Evolutionary conservation across 2,113 vertebrate species (phyloP).

Genomic region (Choloepus hoffmanni): DNA sequence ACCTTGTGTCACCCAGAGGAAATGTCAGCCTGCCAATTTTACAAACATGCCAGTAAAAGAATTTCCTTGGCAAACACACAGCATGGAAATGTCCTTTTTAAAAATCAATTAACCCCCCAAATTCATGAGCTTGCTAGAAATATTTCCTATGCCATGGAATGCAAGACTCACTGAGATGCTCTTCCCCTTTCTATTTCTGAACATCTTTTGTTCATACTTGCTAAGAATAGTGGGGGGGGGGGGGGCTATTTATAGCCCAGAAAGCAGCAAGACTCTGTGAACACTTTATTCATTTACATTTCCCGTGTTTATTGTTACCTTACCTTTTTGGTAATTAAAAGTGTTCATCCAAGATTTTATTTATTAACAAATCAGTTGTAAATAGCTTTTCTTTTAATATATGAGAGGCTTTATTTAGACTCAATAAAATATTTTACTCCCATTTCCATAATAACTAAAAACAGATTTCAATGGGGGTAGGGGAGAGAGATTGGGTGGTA

Average conservation of each 20-base stretch:
- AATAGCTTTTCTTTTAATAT: constrained; percentile 88
- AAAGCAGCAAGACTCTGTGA: constrained; percentile 87
- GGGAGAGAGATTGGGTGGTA: too few relatives aligned
- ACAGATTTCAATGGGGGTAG: constrained; percentile 66
- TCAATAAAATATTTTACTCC: constrained; percentile 74
- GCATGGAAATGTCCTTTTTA: constrained; percentile 86
- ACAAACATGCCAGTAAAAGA: constrained; percentile 86
- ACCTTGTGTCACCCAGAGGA: constrained; percentile 84
- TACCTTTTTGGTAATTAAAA: constrained; percentile 86
- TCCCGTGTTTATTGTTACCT: constrained; percentile 92
- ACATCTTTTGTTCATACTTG: constrained; percentile 94
- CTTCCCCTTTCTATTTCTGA: constrained; percentile 92
- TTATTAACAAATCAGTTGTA: constrained; percentile 87
- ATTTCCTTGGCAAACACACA: constrained; percentile 87
- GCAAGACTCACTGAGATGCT: constrained; percentile 89
- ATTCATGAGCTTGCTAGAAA: constrained; percentile 84
- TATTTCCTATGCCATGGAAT: constrained; percentile 89
- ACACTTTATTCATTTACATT: constrained; percentile 93
- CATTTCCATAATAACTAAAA: constrained; percentile 81
- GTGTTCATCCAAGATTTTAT: constrained; percentile 88
- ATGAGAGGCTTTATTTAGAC: constrained; percentile 83
- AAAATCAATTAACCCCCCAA: constrained; percentile 86
- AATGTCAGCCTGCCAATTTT: constrained; percentile 83
- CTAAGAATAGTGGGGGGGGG: constrained; percentile 94
- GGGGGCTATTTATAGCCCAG: constrained; percentile 93